Conservation (phyloP, 2,888 invertebrate species). For the Cordilura impudica region DNA sequence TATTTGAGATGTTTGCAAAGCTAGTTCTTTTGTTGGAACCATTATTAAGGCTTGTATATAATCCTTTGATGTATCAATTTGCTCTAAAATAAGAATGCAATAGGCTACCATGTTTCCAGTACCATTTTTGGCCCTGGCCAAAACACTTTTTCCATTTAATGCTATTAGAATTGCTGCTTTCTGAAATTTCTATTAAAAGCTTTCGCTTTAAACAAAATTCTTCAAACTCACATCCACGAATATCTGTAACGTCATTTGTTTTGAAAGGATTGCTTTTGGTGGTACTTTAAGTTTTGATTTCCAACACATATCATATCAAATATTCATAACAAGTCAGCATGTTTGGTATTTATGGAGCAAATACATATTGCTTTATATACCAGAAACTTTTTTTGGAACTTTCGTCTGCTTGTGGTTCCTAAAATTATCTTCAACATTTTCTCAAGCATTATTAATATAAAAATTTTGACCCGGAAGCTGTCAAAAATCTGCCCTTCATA, state of each 20-base stretch:
- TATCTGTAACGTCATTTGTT: conserved; percentile 99
- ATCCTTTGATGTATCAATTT: conserved; percentile 93
- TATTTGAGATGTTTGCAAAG: conserved; percentile 99
- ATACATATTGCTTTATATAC: no score
- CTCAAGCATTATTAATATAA: no score
- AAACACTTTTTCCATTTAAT: conserved; percentile 96
- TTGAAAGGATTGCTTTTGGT: no score
- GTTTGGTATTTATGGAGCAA: no score
- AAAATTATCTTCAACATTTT: no score
- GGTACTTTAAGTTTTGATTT: no score
- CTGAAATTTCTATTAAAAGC: conserved; percentile 98
- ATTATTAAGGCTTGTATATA: conserved; percentile 98
- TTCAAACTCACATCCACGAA: conserved; percentile 99
- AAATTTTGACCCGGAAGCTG: no score
- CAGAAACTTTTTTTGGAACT: no score
- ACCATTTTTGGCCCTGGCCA: conserved; percentile 99
- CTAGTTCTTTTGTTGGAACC: conserved; percentile 98
- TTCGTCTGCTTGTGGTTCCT: no score
- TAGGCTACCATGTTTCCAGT: conserved; percentile 99
- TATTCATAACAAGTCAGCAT: no score
- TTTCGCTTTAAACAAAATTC: conserved; percentile 98
- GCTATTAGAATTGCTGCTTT: conserved; percentile 99
- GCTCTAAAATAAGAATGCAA: conserved; percentile 98
- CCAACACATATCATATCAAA: no score
- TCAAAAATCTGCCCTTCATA: no score